A percentile compares a stretch with the other conserved stretches of the same genome.
Evolutionary conservation across 2,797 vertebrate genomes (phyloP).

Genomic region (Siniperca scherzeri): DNA sequence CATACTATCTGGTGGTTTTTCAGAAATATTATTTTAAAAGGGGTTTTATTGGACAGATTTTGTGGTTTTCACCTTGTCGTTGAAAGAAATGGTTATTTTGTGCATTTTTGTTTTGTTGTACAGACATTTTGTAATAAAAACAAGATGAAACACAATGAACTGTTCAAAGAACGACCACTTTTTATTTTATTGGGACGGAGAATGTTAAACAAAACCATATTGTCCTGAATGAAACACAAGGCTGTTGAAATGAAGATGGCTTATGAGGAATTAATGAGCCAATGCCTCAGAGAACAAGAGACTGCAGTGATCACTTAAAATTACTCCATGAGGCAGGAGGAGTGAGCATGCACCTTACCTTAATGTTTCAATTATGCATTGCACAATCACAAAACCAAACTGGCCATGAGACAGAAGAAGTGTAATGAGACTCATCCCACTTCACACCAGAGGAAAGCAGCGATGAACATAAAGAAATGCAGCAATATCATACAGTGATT

Average conservation of each 20-base stretch:
- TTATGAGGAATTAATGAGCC: slow-evolving; percentile 62
- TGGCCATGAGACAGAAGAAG: slow-evolving; percentile 28
- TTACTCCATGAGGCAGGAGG: slow-evolving; percentile 32
- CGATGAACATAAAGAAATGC: slow-evolving; percentile 41
- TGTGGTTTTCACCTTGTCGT: slow-evolving; percentile 69
- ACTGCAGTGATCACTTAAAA: slow-evolving; percentile 26
- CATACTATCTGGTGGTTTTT: slow-evolving; percentile 25
- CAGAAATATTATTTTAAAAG: slow-evolving; percentile 32
- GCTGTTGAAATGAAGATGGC: slow-evolving; percentile 52
- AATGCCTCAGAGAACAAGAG: slow-evolving; percentile 29
- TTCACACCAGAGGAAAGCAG: slow-evolving; percentile 49
- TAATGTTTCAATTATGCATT: slow-evolving; percentile 59
- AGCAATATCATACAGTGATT: slow-evolving; percentile 70
- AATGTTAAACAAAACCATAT: slow-evolving; percentile 63
- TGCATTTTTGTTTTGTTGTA: slow-evolving; percentile 83
- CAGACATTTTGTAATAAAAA: slow-evolving; percentile 88
- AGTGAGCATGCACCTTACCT: slow-evolving; percentile 53
- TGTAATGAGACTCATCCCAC: background rate
- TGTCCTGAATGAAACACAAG: slow-evolving; percentile 62
- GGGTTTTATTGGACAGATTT: slow-evolving; percentile 56
- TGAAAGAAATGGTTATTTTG: slow-evolving; percentile 77
- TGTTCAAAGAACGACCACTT: slow-evolving; percentile 49
- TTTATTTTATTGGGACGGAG: slow-evolving; percentile 76
- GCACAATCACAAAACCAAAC: slow-evolving; percentile 67
- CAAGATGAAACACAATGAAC: slow-evolving; percentile 59